Percentiles rank a stretch among this genome's conserved stretches.
These are phyloP conservation scores for Sebastes glaucus DNA, from an alignment of 2,797 vertebrate species.

Conservation along the genomic window DNA sequence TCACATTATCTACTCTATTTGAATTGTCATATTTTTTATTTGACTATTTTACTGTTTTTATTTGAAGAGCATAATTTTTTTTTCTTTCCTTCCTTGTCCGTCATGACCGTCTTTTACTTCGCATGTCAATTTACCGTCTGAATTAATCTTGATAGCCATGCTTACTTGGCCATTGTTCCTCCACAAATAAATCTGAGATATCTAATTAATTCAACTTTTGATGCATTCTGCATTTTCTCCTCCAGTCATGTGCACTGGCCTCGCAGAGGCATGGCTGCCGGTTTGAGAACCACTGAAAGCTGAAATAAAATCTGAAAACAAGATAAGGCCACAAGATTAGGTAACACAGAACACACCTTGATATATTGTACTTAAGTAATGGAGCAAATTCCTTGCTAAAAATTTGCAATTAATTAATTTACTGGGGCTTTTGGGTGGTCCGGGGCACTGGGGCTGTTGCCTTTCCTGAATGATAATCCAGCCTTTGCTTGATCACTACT, in stretches of 20 bases:
- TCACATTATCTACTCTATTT: neutral
- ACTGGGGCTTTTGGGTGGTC: fast-evolving
- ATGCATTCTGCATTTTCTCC: neutral
- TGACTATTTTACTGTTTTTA: neutral
- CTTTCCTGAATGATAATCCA: neutral
- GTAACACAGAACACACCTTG: neutral
- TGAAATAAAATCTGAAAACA: neutral
- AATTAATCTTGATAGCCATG: neutral
- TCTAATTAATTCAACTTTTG: neutral
- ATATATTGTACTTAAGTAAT: neutral
- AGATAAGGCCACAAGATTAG: neutral
- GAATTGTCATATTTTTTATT: neutral
- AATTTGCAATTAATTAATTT: neutral
- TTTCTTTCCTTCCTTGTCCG: neutral
- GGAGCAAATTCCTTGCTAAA: neutral
- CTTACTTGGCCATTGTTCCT: neutral
- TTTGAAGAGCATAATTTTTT: neutral
- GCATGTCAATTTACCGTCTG: neutral
- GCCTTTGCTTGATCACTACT: neutral
- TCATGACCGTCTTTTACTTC: neutral
- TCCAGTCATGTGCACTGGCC: neutral
- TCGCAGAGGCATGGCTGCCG: no score
- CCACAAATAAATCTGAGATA: neutral
- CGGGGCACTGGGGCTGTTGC: no score
- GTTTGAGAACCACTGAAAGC: neutral